These are phyloP conservation scores for Drosophila melanica DNA, from an alignment of 1,140 invertebrate genomes.

Conservation along the genomic window DNA sequence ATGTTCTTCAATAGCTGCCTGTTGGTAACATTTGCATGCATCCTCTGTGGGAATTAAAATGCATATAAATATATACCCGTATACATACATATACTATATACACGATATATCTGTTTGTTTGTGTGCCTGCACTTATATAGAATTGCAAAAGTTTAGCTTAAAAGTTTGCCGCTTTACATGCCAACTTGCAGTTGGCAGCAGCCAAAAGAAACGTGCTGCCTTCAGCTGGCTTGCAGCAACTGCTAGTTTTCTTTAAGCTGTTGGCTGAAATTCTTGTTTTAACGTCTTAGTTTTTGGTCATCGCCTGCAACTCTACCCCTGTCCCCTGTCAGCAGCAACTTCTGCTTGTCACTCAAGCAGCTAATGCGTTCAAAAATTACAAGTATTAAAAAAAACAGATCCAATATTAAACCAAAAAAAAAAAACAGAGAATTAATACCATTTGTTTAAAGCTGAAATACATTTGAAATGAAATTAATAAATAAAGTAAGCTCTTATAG, in stretches of 20 bases:
- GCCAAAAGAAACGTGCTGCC: conserved; percentile 43
- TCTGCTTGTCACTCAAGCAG: conserved; percentile 5
- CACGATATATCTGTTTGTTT: background rate
- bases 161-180: conserved; percentile 78
- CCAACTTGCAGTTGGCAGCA: conserved; percentile 75
- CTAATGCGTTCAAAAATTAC: conserved; percentile 4
- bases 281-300: conserved; percentile 76
- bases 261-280: conserved; percentile 68
- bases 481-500: too few relatives aligned
- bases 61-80: conserved; percentile 40
- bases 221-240: conserved; percentile 17
- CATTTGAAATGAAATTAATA: too few relatives aligned
- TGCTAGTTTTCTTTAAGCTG: conserved; percentile 71
- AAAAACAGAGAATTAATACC: background rate
- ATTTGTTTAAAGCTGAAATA: too few relatives aligned
- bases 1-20: conserved; percentile 63
- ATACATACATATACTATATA: background rate
- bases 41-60: conserved; percentile 69
- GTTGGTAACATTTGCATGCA: conserved; percentile 73
- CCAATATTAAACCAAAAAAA: background rate
- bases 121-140: conserved; percentile 21
- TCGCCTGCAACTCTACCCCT: background rate
- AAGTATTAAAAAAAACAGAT: background rate
- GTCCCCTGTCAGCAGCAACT: conserved; percentile 1
- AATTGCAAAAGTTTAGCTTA: conserved; percentile 74